Evolutionary conservation across 2,113 vertebrate genomes (phyloP), one percentile per base, ranked within the genome.

Genomic region (Columbina picui): DNA sequence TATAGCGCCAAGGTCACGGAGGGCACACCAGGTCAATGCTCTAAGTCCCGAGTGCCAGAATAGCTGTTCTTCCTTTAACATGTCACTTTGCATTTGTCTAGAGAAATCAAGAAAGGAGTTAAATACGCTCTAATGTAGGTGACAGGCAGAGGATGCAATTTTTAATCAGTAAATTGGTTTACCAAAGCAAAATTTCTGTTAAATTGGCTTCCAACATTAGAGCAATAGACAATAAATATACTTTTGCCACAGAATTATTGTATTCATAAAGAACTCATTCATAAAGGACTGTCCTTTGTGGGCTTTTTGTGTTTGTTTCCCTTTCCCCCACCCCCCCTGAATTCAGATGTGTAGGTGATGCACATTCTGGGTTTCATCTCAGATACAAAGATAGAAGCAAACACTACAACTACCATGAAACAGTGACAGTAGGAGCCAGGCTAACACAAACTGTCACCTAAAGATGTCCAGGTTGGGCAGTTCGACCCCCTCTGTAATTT

Each of bases 61-160:
- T 91, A 97, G 94, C 87, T 36, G 73, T 87, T 90, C 77, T 29
- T 93, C 91, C 94, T 94, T 59, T 19, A 82, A 92, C 75, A 70
- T 94, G 96, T 96, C 96, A 95, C 91, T 95, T 94, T 83, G 71
- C 84, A 96, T 95, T 84, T 94, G 88, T 97, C 92, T 94, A 19
- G 70, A 76, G 89, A 81, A 96, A 91, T 38, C 53, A 82, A 90
- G 76, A 39, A 59, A 93, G 83, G 67, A 67, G 73, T 34, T 92
- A 60, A 57, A 82, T 19, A 32, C 0, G 1, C 52, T 30, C 59
- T 61, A 52, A 50, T 68, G 88, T 12, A 90, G 81, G 83, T 56
- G 56, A 61, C 47, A 39, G 41, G 84, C 82, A 64, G 50, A 91
- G 69, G 1, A 52, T 9, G 50, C 36, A 11, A 3, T 30, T 92